Percentiles rank a stretch among this genome's conserved stretches.
Conservation (phyloP, 2,113 vertebrate genomes). For the Toxostoma redivivum region DNA sequence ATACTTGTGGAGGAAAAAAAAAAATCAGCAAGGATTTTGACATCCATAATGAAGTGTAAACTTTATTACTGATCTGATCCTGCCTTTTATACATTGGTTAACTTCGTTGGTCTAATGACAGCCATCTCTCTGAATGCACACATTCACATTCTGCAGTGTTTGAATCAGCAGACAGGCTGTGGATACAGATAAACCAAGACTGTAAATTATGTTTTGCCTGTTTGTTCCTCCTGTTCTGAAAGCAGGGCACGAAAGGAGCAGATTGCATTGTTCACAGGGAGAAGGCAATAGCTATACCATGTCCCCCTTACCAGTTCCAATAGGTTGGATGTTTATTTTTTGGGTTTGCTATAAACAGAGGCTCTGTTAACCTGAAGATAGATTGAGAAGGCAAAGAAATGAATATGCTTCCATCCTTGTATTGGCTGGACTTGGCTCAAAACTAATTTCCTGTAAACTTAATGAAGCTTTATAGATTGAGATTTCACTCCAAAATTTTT, state of each 20-base stretch:
- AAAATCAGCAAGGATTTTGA: constrained; percentile 27
- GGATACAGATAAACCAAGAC: constrained; percentile 59
- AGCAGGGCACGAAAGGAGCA: constrained; percentile 36
- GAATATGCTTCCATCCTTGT: background rate
- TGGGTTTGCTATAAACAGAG: background rate
- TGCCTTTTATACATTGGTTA: constrained; percentile 31
- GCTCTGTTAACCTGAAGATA: background rate
- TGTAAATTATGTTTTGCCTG: constrained; percentile 57
- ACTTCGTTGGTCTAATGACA: constrained; percentile 47
- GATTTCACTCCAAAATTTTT: background rate
- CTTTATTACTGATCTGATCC: constrained; percentile 51
- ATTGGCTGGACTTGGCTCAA: background rate
- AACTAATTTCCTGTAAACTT: background rate
- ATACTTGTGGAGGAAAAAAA: background rate
- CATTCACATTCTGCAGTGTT: constrained; percentile 44
- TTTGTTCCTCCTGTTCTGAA: constrained; percentile 45
- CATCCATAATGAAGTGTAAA: constrained; percentile 20
- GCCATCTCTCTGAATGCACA: constrained; percentile 37
- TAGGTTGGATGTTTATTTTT: background rate
- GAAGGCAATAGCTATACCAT: background rate
- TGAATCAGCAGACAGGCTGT: constrained; percentile 64
- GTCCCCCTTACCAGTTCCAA: background rate
- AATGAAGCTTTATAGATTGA: background rate
- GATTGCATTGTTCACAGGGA: background rate
- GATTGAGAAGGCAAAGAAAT: background rate